phyloP scores from a whole-genome alignment of 1,140 invertebrate species.

The Acromyrmex charruanus region DNA sequence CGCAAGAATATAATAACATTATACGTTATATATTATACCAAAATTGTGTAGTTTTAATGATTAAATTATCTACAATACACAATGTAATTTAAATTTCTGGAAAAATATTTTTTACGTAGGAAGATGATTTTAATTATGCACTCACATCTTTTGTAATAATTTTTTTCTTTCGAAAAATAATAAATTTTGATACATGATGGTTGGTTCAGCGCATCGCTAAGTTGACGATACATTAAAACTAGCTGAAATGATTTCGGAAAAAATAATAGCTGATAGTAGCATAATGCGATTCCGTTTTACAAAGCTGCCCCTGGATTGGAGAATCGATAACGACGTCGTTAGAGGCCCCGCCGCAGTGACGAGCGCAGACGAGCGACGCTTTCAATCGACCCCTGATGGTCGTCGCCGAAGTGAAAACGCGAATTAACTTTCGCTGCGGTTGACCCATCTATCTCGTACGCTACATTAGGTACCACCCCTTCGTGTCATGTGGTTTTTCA shows the following conservation, averaged over 20 bases:
- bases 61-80: neutral
- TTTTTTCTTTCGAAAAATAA: neutral
- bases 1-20: neutral
- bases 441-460: constrained; percentile 79
- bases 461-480: constrained; percentile 77
- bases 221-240: constrained; percentile 16
- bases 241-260: constrained; percentile 11
- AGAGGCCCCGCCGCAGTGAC: constrained; percentile 69
- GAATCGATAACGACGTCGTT: constrained; percentile 78
- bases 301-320: constrained; percentile 52
- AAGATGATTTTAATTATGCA: neutral
- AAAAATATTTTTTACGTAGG: neutral
- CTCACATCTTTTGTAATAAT: neutral
- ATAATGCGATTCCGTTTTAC: constrained; percentile 65
- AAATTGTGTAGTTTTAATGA: neutral
- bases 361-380: constrained; percentile 70
- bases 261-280: constrained; percentile 29
- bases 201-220: neutral
- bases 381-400: constrained; percentile 74
- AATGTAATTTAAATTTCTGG: neutral
- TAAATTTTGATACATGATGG: neutral
- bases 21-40: neutral
- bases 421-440: constrained; percentile 77
- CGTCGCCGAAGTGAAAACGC: constrained; percentile 76
- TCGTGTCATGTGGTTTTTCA: constrained; percentile 75